Base-by-base conservation (phyloP, 23 tunicate species). In the Phallusia fumigata region DNA sequence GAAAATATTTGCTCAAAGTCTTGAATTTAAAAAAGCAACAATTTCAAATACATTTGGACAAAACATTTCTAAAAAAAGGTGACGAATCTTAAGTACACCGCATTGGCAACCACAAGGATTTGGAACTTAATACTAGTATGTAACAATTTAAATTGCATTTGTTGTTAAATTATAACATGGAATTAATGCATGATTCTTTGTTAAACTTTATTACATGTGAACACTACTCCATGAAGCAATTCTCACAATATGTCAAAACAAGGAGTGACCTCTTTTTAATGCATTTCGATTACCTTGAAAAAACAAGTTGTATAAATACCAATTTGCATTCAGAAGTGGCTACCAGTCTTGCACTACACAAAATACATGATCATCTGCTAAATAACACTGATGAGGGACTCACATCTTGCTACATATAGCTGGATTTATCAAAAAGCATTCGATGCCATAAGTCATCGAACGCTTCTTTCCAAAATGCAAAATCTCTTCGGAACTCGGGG, bases 341-440 rank as follows among this genome's bases (percentile, higher is more conserved):
- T n/a, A 81, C 84, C n/a, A 19, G 31, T 13, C 53, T 81, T 1
- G 84, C 76, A 0, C 64, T 81, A 0, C 52, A 69, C 30, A 12
- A 65, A 6, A 65, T 81, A 11, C 31, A 65, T 26, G 53, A 81
- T 19, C n/a, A 74, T 3, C 44, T 74, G 2, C 22, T 74, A 33
- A 2, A 18, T 21, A 74, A 35, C 16, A 15, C 22, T 33, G 78
- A 74, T 19, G 19, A 74, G n/a, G 35, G 35, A 18, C 44, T 33
- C 22, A 30, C 31, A 32, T 33, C 44, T 3, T 74, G 76, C 36
- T 33, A n/a, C 31, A 65, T 81, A 33, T 65, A 30, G 30, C 30
- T 81, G 11, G 77, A 81, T 31, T 65, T 81, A 33, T 3, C 76
- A 30, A 81, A 81, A 81, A 65, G 84, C 84, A 65, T 81, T 81